Evolutionary conservation across 2,113 vertebrate species (phyloP).

Genomic region (Pimephales promelas): DNA sequence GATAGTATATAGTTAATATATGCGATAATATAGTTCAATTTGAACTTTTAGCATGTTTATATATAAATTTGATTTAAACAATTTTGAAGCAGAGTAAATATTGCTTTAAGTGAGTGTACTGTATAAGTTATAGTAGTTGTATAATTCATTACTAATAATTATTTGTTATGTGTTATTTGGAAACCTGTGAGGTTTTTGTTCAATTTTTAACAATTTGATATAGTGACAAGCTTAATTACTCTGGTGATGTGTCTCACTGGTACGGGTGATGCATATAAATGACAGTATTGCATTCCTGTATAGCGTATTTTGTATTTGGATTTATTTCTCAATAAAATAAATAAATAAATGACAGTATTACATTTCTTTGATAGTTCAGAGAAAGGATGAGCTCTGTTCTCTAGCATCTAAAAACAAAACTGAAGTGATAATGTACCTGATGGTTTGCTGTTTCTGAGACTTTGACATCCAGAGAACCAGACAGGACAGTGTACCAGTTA

Average conservation of each 20-base stretch:
- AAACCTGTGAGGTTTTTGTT: background rate
- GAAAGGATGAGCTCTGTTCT: background rate
- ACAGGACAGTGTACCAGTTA: constrained; percentile 95
- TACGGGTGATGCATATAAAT: background rate
- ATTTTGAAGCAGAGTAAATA: too few relatives aligned
- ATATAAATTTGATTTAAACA: too few relatives aligned
- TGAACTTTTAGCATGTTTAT: too few relatives aligned
- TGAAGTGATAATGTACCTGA: constrained; percentile 79
- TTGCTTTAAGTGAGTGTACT: background rate
- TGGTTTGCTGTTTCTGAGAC: constrained; percentile 93
- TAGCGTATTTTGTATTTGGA: too few relatives aligned
- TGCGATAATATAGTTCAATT: too few relatives aligned
- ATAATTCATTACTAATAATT: background rate
- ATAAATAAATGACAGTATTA: background rate
- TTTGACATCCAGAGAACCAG: constrained; percentile 96
- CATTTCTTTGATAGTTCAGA: background rate
- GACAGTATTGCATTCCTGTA: background rate
- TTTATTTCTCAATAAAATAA: too few relatives aligned
- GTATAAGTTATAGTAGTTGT: background rate
- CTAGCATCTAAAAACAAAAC: background rate
- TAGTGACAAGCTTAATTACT: too few relatives aligned
- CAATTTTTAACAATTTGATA: too few relatives aligned
- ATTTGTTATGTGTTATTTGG: background rate
- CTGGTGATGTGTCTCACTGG: too few relatives aligned
- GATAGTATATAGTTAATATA: too few relatives aligned